These are phyloP conservation scores for Caprella mutica DNA, from an alignment of 2,888 invertebrate species.

Conservation along the genomic window DNA sequence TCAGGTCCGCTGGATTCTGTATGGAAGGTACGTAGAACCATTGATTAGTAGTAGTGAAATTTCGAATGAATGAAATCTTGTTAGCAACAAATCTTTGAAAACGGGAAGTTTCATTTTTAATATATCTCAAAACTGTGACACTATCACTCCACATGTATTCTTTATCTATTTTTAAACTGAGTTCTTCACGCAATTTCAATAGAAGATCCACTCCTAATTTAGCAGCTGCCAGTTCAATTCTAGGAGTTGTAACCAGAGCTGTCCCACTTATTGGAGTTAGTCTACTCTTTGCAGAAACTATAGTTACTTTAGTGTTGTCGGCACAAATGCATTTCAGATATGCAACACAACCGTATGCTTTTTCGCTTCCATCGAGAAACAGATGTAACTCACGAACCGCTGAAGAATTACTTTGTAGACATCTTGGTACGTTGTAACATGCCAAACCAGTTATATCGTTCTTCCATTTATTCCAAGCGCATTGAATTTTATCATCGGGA, in stretches of 20 bases:
- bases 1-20: not conserved
- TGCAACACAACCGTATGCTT: not conserved
- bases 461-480: not conserved
- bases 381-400: not conserved
- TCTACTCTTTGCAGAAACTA: not conserved
- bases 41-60: not conserved
- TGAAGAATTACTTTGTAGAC: too few relatives aligned
- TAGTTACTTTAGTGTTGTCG: not conserved
- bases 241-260: not conserved
- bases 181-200: not conserved
- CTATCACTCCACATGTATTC: slow-evolving; percentile 17
- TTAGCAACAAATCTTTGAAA: slow-evolving; percentile 15
- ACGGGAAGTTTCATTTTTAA: slow-evolving; percentile 5
- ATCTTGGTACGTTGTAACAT: not conserved
- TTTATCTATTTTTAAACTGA: not conserved
- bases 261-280: not conserved
- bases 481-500: not conserved
- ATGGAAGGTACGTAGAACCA: not conserved
- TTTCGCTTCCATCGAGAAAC: not conserved
- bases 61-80: not conserved
- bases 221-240: slow-evolving; percentile 3
- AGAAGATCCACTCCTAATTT: not conserved
- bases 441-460: not conserved
- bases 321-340: not conserved
- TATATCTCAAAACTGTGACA: slow-evolving; percentile 2